A percentile compares a stretch with the other conserved stretches of the same genome.
Evolutionary conservation across 2,888 invertebrate species (phyloP).

Genomic region (Aleiodes testaceus): DNA sequence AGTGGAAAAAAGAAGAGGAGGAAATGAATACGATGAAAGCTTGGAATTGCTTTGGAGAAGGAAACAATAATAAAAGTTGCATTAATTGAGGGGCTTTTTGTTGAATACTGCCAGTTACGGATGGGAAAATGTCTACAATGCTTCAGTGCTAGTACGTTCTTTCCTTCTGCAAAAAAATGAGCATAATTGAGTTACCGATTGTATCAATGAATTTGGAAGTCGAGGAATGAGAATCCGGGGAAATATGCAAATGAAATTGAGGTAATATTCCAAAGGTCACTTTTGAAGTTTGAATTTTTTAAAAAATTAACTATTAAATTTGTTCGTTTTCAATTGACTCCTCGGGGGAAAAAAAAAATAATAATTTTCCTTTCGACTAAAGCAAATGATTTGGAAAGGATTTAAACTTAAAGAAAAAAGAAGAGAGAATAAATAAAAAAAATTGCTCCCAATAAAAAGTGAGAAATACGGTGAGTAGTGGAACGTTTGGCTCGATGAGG

Average conservation of each 20-base stretch:
- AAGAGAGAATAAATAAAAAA: neutral
- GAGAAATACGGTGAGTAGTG: slow-evolving; percentile 4
- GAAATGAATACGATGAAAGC: slow-evolving; percentile 25
- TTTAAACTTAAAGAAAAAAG: neutral
- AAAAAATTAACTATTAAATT: no score
- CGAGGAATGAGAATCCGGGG: neutral
- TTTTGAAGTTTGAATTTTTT: neutral
- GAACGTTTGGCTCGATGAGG: slow-evolving; percentile 26
- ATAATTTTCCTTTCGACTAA: neutral
- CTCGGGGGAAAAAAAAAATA: slow-evolving; percentile 40
- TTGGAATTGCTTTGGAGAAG: slow-evolving; percentile 45
- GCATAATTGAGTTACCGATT: slow-evolving; percentile 17
- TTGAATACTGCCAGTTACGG: slow-evolving; percentile 58
- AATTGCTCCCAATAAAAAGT: slow-evolving; percentile 9
- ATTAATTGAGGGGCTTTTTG: slow-evolving; percentile 67
- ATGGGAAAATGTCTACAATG: slow-evolving; percentile 54
- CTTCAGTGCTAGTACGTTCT: slow-evolving; percentile 39
- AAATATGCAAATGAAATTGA: slow-evolving; percentile 10
- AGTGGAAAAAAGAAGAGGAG: slow-evolving; percentile 6
- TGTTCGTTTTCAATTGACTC: neutral
- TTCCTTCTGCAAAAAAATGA: slow-evolving; percentile 1
- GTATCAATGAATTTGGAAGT: slow-evolving; percentile 25
- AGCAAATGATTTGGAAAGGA: neutral
- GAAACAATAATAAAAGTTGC: slow-evolving; percentile 70
- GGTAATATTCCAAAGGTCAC: neutral